These are phyloP conservation scores for Alsophila aescularia DNA, from an alignment of 2,888 invertebrate genomes.

Conservation along the genomic window DNA sequence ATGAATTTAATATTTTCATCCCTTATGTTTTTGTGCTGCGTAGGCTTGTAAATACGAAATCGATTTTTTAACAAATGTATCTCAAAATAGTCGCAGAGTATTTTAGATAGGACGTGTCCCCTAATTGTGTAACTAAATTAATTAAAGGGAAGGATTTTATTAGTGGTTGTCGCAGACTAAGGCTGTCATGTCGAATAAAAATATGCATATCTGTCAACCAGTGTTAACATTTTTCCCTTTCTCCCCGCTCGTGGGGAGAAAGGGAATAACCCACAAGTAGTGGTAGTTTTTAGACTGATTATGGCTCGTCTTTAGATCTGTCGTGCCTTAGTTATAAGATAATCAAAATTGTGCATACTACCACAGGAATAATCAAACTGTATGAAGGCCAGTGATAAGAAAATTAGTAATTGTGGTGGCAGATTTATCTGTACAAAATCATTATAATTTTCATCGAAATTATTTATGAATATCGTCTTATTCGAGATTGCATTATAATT, in stretches of 20 bases:
- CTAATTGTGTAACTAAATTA: neutral
- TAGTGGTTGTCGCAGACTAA: neutral
- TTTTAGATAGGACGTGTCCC: neutral
- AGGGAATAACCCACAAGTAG: too few species aligned
- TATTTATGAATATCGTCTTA: constrained; percentile 15
- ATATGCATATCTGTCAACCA: too few species aligned
- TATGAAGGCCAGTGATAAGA: too few species aligned
- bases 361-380: too few species aligned
- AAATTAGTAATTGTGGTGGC: neutral
- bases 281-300: too few species aligned
- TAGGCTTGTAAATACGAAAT: too few species aligned
- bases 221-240: too few species aligned
- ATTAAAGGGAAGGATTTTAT: too few species aligned
- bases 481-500: constrained; percentile 10
- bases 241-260: too few species aligned
- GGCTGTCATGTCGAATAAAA: too few species aligned
- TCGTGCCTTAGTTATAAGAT: neutral
- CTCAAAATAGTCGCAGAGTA: neutral
- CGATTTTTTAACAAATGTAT: neutral
- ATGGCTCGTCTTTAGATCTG: neutral
- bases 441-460: neutral
- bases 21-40: neutral
- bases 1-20: neutral
- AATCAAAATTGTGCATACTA: too few species aligned
- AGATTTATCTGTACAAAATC: neutral